Evolutionary conservation across 2,888 invertebrate species (phyloP), one percentile per base, ranked within the genome.

Genomic region (Zygaena filipendulae): DNA sequence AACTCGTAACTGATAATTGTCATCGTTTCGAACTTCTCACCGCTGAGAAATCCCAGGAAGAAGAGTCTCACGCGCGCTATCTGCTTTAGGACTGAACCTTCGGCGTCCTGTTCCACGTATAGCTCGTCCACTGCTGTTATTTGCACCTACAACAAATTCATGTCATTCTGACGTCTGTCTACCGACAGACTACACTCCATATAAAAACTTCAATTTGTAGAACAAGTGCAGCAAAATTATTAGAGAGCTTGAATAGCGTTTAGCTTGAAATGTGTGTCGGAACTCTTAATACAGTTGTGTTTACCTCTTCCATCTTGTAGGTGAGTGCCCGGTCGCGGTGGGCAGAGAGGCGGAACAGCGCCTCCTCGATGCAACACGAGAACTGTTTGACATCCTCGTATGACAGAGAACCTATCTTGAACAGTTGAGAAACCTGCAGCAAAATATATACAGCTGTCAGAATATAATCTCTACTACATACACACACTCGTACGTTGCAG

Each of bases 61-160:
- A 98, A 98, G 6, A 99, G 71, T 8, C 99, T 81, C 11, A 98
- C 97, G 25, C 99, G 84, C 1, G 97, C 97, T 39, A 96, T 93
- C 74, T 98, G 98, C 50, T 90, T 91, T 4, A 88, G 84, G 23
- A 95, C 87, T 27, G 86, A 84, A 29, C 95, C 96, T 51, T 90
- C 89, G 8, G 87, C 84, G 58, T 89, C 92, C 62, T 94, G 94
- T 53, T 95, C 94, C 11, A 94, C 93, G 61, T 89, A 90, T 23
- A 95, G 80, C 72, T 95, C 95, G 61, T 95, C 95, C n/a, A 95
- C 94, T 0, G 91, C 91, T 4, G 92, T 92, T 35, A 95, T 86
- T 63, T 96, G 96, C 4, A 97, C 93, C 77, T 75, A n/a, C n/a
- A n/a, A n/a, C n/a, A n/a, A n/a, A n/a, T n/a, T n/a, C n/a, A n/a